Conservation (phyloP, 1,140 invertebrate genomes). For the Zaprionus tsacasi region DNA sequence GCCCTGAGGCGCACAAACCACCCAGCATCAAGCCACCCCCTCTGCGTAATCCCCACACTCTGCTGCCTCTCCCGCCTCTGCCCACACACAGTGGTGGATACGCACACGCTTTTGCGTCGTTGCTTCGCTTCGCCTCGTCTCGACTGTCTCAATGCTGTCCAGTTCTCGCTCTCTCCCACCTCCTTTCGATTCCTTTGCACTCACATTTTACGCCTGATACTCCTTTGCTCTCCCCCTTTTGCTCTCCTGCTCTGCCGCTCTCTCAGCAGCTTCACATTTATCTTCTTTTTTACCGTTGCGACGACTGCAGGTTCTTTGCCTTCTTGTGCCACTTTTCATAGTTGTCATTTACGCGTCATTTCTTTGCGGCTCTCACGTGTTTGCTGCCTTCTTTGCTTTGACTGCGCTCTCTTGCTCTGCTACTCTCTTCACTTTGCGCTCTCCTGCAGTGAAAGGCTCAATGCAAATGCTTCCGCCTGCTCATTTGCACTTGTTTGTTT, state of each 20-base stretch:
- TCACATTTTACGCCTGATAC: not conserved
- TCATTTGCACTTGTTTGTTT: slow-evolving; percentile 50
- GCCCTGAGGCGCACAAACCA: slow-evolving; percentile 47
- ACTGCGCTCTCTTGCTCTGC: not conserved
- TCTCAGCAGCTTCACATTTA: not conserved
- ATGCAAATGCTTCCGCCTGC: slow-evolving; percentile 49
- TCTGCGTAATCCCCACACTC: slow-evolving; percentile 17
- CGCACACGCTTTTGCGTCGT: slow-evolving; percentile 73
- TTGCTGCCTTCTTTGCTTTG: slow-evolving; percentile 19
- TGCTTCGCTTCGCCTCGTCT: slow-evolving; percentile 38
- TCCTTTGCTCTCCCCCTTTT: slow-evolving; percentile 11
- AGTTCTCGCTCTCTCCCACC: slow-evolving; percentile 30
- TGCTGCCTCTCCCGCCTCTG: not conserved
- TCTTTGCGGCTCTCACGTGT: slow-evolving; percentile 70
- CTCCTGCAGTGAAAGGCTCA: slow-evolving; percentile 67
- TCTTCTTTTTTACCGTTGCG: slow-evolving; percentile 57
- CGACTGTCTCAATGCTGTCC: slow-evolving; percentile 35
- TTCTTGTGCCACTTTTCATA: slow-evolving; percentile 68
- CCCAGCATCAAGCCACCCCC: slow-evolving; percentile 42
- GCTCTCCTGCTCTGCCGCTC: slow-evolving; percentile 12
- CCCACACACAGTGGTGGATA: slow-evolving; percentile 49
- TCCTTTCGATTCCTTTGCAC: not conserved
- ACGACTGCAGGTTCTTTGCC: slow-evolving; percentile 50
- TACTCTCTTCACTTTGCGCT: not conserved
- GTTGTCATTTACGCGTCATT: slow-evolving; percentile 75